These are phyloP conservation scores for Tillus elongatus DNA, from an alignment of 2,888 invertebrate species.

Conservation along the genomic window DNA sequence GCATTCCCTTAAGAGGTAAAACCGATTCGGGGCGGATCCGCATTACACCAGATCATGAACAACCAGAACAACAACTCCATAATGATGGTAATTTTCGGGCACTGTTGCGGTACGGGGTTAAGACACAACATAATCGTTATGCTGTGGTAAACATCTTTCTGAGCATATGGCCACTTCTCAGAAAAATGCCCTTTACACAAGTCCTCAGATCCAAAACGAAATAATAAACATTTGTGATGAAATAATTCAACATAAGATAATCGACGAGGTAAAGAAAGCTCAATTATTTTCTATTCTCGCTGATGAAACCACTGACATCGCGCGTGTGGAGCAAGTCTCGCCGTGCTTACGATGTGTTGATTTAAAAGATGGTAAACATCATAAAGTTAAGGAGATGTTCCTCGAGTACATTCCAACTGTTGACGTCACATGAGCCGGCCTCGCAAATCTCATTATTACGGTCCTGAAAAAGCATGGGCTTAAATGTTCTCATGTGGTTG, in stretches of 20 bases:
- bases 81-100: too few relatives aligned
- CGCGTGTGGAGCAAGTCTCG: slow-evolving; percentile 14
- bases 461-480: slow-evolving; percentile 18
- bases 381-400: slow-evolving; percentile 20
- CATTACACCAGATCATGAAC: slow-evolving; percentile 13
- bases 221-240: too few relatives aligned
- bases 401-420: too few relatives aligned
- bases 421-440: too few relatives aligned
- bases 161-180: slow-evolving; percentile 15
- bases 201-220: slow-evolving; percentile 15
- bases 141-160: slow-evolving; percentile 15
- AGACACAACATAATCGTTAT: too few relatives aligned
- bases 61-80: too few relatives aligned
- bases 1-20: slow-evolving; percentile 15
- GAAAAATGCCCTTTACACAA: slow-evolving; percentile 13
- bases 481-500: slow-evolving; percentile 18
- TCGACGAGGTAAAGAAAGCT: too few relatives aligned
- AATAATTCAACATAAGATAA: too few relatives aligned
- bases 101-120: slow-evolving; percentile 14
- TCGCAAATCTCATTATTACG: slow-evolving; percentile 15
- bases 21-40: slow-evolving; percentile 15
- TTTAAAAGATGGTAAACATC: slow-evolving; percentile 13
- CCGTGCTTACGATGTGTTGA: slow-evolving; percentile 7
- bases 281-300: slow-evolving; percentile 18
- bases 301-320: too few relatives aligned